These are phyloP conservation scores for Aporophyla nigra DNA, from an alignment of 2,888 invertebrate genomes.

Conservation along the genomic window DNA sequence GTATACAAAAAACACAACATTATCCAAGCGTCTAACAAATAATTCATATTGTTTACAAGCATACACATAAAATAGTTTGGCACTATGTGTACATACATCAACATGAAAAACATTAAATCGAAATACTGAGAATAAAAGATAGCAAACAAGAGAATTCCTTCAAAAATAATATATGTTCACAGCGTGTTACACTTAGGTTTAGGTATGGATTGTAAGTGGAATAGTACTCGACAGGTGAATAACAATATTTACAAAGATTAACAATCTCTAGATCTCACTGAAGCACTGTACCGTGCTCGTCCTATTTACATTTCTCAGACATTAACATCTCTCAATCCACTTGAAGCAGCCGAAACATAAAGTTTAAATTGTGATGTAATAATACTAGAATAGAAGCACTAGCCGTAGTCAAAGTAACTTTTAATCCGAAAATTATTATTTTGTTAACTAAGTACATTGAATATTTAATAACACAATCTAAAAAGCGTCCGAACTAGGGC, in stretches of 20 bases:
- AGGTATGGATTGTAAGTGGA: conserved; percentile 73
- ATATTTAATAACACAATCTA: conserved; percentile 17
- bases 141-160: conserved; percentile 77
- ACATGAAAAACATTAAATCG: conserved; percentile 75
- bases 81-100: conserved; percentile 80
- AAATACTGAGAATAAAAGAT: conserved; percentile 78
- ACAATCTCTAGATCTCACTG: conserved; percentile 80
- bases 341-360: conserved; percentile 50
- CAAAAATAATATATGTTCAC: conserved; percentile 83
- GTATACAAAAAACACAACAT: conserved; percentile 58
- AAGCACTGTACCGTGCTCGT: conserved; percentile 64
- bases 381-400: conserved; percentile 62
- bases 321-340: conserved; percentile 62
- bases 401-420: conserved; percentile 35
- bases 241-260: conserved; percentile 88
- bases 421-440: conserved; percentile 24
- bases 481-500: neutral
- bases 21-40: conserved; percentile 69
- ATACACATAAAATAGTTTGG: conserved; percentile 84
- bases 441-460: conserved; percentile 41
- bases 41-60: conserved; percentile 71
- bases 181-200: conserved; percentile 77
- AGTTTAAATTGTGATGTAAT: conserved; percentile 43
- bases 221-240: conserved; percentile 83
- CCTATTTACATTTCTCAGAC: conserved; percentile 65